phyloP scores from a whole-genome alignment of 2,888 invertebrate species.

The Melinopterus prodromus region DNA sequence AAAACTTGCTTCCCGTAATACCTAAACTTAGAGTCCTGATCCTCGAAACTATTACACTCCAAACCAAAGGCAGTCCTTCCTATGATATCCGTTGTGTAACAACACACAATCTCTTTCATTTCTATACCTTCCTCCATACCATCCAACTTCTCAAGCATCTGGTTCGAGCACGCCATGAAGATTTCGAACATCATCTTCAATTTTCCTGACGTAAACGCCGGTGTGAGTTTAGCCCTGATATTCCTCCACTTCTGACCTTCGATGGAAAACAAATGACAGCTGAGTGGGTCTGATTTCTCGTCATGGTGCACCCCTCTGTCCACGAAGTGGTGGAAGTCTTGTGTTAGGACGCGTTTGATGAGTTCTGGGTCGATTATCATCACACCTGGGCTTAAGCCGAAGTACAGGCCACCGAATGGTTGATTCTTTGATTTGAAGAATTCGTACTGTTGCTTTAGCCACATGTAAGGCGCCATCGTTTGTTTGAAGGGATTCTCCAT shows the following conservation, averaged over 20 bases:
- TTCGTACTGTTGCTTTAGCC: slow-evolving; percentile 7
- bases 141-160: slow-evolving; percentile 34
- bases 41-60: slow-evolving; percentile 65
- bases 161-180: slow-evolving; percentile 31
- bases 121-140: slow-evolving; percentile 32
- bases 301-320: slow-evolving; percentile 68
- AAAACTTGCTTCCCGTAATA: slow-evolving; percentile 42
- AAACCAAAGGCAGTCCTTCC: slow-evolving; percentile 68
- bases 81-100: slow-evolving; percentile 67
- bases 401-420: slow-evolving; percentile 68
- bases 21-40: slow-evolving; percentile 63
- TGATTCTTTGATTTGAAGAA: slow-evolving; percentile 56
- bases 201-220: slow-evolving; percentile 44
- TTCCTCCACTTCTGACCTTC: slow-evolving; percentile 67
- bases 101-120: slow-evolving; percentile 61
- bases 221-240: slow-evolving; percentile 39
- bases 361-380: slow-evolving; percentile 68
- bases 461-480: slow-evolving; percentile 15
- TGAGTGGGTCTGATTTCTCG: slow-evolving; percentile 65
- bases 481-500: slow-evolving; percentile 22
- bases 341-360: slow-evolving; percentile 61
- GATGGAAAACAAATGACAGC: slow-evolving; percentile 65
- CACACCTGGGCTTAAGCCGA: slow-evolving; percentile 68
- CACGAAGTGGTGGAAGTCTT: slow-evolving; percentile 67
- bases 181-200: slow-evolving; percentile 49